Evolutionary conservation across 2,888 invertebrate species (phyloP).

Genomic region (Troilus luridus): DNA sequence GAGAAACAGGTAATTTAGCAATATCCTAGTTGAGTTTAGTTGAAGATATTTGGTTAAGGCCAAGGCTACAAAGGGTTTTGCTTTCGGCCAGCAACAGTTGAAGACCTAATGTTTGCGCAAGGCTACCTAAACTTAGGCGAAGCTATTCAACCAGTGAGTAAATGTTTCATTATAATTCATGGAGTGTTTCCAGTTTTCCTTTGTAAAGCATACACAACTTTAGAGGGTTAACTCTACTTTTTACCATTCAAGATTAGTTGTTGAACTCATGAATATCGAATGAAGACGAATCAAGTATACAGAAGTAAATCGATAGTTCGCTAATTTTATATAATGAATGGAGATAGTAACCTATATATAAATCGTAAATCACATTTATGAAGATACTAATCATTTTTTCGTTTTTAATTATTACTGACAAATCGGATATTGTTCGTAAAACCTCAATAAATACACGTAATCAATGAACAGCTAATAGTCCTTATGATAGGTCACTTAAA

Average conservation of each 20-base stretch:
- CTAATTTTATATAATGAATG: not conserved
- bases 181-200: not conserved
- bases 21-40: not conserved
- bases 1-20: not conserved
- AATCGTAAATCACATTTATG: too few relatives aligned
- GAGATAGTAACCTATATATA: too few relatives aligned
- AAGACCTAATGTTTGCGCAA: not conserved
- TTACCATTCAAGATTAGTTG: not conserved
- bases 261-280: not conserved
- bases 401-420: too few relatives aligned
- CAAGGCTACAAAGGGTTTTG: not conserved
- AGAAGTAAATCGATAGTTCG: not conserved
- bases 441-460: too few relatives aligned
- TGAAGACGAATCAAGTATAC: not conserved
- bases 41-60: not conserved
- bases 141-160: conserved; percentile 6
- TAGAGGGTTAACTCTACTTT: not conserved
- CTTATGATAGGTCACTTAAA: too few relatives aligned
- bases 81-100: not conserved
- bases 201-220: not conserved
- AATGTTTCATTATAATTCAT: conserved; percentile 28
- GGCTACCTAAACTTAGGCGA: not conserved
- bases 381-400: too few relatives aligned
- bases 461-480: too few relatives aligned
- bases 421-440: too few relatives aligned